Evolutionary conservation across 2,888 invertebrate genomes (phyloP), one percentile per base, ranked within the genome.

Genomic region (Dryadula phaetusa): DNA sequence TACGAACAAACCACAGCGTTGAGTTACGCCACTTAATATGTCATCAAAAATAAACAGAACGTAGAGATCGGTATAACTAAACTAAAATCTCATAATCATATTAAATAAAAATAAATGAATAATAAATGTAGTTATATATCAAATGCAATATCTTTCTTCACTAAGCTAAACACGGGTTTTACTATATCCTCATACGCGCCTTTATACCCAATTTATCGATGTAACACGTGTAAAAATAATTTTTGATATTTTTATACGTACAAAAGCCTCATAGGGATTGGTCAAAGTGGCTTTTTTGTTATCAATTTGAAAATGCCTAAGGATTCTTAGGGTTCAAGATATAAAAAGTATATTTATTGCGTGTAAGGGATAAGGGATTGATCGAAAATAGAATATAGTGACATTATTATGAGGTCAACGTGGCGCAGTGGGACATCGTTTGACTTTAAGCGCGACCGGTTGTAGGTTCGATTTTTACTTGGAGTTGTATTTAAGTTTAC

Each of bases 311-410:
- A 44, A 58, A 44, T 25, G 37, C 25, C 25, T 4, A 12, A 25
- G n/a, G 25, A 58, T 58, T 22, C 40, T 25, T 58, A 58, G 42
- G 58, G 42, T 58, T 22, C 42, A 58, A 37, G n/a, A n/a, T 42
- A 8, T 58, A 22, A 56, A 25, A 58, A 8, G 34, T 22, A n/a
- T 56, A 56, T 58, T 42, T 58, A 16, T 58, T 58, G 42, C n/a
- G 8, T 25, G 58, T 25, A 10, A 42, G 37, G 16, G 22, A 58
- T 34, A 54, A 54, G 14, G 20, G 12, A 54, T 34, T 18, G 20
- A 14, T 34, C 20, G 34, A 20, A 32, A 54, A 54, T 54, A 37
- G 37, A 37, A 54, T 54, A 20, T 54, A 7, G 18, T 54, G 34
- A 37, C 54, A 37, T 7, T 54, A n/a, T 54, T 32, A n/a, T n/a